A percentile compares a stretch with the other conserved stretches of the same genome.
Conservation (phyloP, 2,797 vertebrate genomes). For the Coregonus sp. region DNA sequence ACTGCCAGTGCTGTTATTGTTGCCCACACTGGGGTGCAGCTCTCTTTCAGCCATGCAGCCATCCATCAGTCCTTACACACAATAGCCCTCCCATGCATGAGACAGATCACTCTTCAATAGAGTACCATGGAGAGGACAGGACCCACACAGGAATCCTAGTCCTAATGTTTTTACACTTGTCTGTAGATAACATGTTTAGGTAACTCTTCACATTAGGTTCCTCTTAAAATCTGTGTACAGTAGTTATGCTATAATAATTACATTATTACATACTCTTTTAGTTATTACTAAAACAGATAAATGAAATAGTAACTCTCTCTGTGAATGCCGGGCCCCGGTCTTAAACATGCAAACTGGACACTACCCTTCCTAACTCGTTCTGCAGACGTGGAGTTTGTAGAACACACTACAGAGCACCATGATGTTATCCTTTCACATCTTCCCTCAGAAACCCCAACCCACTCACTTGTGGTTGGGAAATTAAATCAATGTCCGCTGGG, state of each 20-base stretch:
- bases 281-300: not conserved
- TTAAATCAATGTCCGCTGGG: constrained; percentile 19
- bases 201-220: not conserved
- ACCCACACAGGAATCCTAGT: constrained; percentile 48
- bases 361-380: not conserved
- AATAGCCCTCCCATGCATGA: constrained; percentile 38
- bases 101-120: constrained; percentile 48
- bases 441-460: constrained; percentile 23
- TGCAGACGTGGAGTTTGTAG: constrained; percentile 6
- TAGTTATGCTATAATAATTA: not conserved
- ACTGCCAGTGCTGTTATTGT: not conserved
- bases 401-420: not conserved
- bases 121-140: constrained; percentile 58
- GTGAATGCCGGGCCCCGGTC: not conserved
- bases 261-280: not conserved
- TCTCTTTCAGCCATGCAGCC: not conserved
- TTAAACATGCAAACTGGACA: not conserved
- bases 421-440: constrained; percentile 18
- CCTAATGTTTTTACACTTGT: not conserved
- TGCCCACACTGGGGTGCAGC: not conserved
- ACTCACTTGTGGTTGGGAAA: constrained; percentile 32
- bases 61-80: constrained; percentile 32
- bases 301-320: not conserved
- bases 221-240: not conserved
- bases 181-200: not conserved